Conservation (phyloP, 2,888 invertebrate genomes). For the Trileptium ribeirensis region DNA sequence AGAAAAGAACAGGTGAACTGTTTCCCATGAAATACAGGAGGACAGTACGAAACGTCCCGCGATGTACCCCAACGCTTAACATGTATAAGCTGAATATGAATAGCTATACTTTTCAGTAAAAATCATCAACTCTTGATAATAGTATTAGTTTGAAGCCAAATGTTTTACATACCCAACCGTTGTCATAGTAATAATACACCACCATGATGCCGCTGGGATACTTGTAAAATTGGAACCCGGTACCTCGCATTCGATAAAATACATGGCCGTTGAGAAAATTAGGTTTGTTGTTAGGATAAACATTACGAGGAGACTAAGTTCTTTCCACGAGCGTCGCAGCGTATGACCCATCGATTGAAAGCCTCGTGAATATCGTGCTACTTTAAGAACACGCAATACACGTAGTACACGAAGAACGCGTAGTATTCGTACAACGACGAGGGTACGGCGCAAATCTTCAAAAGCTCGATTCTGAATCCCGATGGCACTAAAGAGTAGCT, state of each 20-base stretch:
- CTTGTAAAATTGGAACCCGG: constrained; percentile 11
- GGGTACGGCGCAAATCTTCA: constrained; percentile 3
- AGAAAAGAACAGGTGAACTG: too few relatives aligned
- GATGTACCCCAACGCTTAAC: too few relatives aligned
- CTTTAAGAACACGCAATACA: constrained; percentile 17
- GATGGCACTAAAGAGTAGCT: not conserved
- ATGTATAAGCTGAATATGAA: too few relatives aligned
- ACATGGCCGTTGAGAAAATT: constrained; percentile 15
- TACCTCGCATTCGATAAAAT: constrained; percentile 16
- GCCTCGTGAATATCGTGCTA: constrained; percentile 9
- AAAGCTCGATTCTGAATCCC: not conserved
- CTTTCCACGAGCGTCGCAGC: not conserved
- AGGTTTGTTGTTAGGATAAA: constrained; percentile 2
- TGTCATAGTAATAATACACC: constrained; percentile 27
- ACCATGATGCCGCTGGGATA: constrained; percentile 24
- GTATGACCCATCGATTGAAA: constrained; percentile 13
- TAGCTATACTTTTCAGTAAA: too few relatives aligned
- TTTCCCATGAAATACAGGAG: too few relatives aligned
- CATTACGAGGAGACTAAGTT: constrained; percentile 1
- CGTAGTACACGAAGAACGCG: not conserved
- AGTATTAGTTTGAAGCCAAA: too few relatives aligned
- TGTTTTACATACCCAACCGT: constrained; percentile 25
- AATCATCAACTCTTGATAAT: too few relatives aligned
- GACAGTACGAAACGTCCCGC: too few relatives aligned
- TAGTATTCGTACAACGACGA: not conserved